Evolutionary conservation across 2,797 vertebrate genomes (phyloP).

Genomic region (Gymnocypris eckloni): DNA sequence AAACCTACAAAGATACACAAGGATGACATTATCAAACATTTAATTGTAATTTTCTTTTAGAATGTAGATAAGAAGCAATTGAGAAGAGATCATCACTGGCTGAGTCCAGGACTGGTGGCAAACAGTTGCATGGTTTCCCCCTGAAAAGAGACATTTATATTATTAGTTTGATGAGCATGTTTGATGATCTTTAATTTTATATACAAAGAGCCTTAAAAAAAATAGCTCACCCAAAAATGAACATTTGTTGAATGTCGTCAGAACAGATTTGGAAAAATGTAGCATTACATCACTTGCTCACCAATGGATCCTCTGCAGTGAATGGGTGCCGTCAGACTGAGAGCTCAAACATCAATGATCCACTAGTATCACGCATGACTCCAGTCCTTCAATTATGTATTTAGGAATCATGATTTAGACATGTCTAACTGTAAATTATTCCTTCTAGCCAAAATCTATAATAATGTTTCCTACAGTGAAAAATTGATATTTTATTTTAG

Average conservation of each 20-base stretch:
- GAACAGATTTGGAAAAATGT: neutral
- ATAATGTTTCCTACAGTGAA: neutral
- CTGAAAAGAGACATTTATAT: neutral
- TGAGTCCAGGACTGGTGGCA: neutral
- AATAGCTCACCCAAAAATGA: neutral
- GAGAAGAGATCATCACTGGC: constrained; percentile 16
- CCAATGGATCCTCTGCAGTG: neutral
- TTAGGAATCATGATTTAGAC: neutral
- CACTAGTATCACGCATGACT: no score
- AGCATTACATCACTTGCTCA: neutral
- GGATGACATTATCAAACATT: neutral
- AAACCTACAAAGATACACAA: constrained; percentile 66
- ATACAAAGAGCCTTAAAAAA: neutral
- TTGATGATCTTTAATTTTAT: neutral
- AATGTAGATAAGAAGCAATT: neutral
- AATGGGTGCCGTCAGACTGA: neutral
- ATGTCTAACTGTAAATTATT: neutral
- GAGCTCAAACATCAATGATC: no score
- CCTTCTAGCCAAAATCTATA: neutral
- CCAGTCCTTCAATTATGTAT: no score
- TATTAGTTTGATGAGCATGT: neutral
- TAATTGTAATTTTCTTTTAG: no score
- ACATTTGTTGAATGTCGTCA: neutral
- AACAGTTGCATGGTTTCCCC: neutral
- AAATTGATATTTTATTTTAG: neutral